phyloP scores from a whole-genome alignment of 2,797 vertebrate species.

The Melanotaenia maccullochi region DNA sequence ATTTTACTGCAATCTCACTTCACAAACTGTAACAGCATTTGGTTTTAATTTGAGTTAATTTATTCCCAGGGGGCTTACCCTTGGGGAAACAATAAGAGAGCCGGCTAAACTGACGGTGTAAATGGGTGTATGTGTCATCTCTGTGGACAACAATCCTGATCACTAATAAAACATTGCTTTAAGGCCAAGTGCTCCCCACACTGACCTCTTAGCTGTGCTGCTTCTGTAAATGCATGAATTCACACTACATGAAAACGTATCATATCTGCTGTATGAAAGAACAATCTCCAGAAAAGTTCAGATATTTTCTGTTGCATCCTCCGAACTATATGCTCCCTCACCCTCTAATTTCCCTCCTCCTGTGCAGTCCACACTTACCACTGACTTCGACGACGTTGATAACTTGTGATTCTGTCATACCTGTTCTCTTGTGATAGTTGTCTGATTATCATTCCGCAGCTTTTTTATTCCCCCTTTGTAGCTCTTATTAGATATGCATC shows the following conservation, averaged over 20 bases:
- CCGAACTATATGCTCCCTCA: neutral
- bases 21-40: constrained; percentile 22
- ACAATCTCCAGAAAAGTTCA: neutral
- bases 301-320: neutral
- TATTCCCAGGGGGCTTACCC: constrained; percentile 36
- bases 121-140: neutral
- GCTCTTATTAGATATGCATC: neutral
- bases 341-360: neutral
- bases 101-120: constrained; percentile 32
- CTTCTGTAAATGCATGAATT: neutral
- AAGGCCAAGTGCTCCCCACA: neutral
- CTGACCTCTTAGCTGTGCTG: neutral
- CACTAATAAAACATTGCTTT: constrained; percentile 13
- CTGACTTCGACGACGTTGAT: neutral
- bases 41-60: constrained; percentile 54
- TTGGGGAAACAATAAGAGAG: constrained; percentile 29
- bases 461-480: neutral
- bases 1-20: constrained; percentile 33
- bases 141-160: constrained; percentile 8
- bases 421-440: neutral
- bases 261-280: neutral
- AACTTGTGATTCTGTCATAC: neutral
- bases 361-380: neutral
- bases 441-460: neutral
- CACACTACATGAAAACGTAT: neutral